Evolutionary conservation across 2,113 vertebrate species (phyloP).

Genomic region (Eretmodus cyanostictus): DNA sequence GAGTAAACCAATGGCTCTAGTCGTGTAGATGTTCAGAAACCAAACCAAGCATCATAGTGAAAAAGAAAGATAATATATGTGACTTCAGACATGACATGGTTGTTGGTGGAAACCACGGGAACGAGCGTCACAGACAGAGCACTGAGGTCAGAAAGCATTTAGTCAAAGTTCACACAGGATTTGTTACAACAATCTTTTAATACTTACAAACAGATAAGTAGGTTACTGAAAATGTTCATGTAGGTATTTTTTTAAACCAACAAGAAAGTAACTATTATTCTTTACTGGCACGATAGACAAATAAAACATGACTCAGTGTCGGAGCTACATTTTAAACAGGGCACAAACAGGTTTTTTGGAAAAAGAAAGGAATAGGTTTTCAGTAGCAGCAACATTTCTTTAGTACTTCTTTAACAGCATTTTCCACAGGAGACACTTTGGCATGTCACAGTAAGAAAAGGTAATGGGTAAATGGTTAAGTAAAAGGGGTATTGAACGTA

Average conservation of each 20-base stretch:
- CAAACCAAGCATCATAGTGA: background rate
- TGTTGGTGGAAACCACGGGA: fast-evolving
- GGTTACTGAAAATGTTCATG: background rate
- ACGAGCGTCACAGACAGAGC: background rate
- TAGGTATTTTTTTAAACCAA: background rate
- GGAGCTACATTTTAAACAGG: background rate
- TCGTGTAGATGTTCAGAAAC: background rate
- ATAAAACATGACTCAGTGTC: background rate
- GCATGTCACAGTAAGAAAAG: background rate
- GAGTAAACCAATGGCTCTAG: background rate
- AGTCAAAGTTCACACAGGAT: background rate
- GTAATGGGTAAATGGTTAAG: background rate
- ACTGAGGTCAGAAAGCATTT: background rate
- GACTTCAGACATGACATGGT: background rate
- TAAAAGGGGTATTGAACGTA: background rate
- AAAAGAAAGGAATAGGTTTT: background rate
- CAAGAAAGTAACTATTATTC: background rate
- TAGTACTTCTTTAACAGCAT: background rate
- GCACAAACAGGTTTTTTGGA: background rate
- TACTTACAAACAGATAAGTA: background rate
- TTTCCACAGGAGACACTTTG: background rate
- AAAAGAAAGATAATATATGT: background rate
- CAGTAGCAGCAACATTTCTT: background rate
- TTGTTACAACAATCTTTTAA: background rate
- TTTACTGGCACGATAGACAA: fast-evolving